Percentiles rank a stretch among this genome's conserved stretches.
Evolutionary conservation across 1,140 invertebrate genomes (phyloP).

Genomic region (Leucophenga varia): DNA sequence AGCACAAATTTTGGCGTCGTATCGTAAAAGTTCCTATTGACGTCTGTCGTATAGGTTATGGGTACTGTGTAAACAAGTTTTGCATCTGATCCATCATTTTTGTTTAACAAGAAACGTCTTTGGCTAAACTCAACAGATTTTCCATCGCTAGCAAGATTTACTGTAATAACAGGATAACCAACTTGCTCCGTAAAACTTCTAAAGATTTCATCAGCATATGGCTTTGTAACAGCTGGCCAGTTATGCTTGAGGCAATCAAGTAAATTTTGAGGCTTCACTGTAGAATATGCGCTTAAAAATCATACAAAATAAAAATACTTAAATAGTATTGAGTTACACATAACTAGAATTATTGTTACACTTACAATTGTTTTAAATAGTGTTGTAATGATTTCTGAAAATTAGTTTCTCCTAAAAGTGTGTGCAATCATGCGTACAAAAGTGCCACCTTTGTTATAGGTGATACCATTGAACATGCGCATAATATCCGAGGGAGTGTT

Average conservation of each 20-base stretch:
- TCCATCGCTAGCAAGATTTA: constrained; percentile 47
- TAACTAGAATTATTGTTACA: too few species aligned
- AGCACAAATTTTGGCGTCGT: constrained; percentile 59
- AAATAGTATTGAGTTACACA: too few species aligned
- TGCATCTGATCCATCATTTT: constrained; percentile 28
- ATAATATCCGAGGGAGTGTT: constrained; percentile 56
- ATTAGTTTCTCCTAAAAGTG: constrained; percentile 64
- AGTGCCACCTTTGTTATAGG: constrained; percentile 69
- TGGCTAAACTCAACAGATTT: constrained; percentile 37
- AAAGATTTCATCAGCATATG: constrained; percentile 29
- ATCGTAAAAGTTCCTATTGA: constrained; percentile 58
- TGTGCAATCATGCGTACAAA: constrained; percentile 74
- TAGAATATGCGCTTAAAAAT: background rate
- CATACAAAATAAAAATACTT: background rate
- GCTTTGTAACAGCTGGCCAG: constrained; percentile 15
- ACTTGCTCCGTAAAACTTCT: constrained; percentile 88
- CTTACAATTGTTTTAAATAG: constrained; percentile 63
- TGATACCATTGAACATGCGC: constrained; percentile 61
- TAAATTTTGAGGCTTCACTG: constrained; percentile 21
- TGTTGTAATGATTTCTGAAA: constrained; percentile 64
- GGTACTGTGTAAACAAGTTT: constrained; percentile 63
- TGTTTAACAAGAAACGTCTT: constrained; percentile 59
- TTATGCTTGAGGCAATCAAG: constrained; percentile 23
- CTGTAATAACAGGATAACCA: constrained; percentile 80
- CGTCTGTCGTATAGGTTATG: constrained; percentile 61